Conservation (phyloP, 2,888 invertebrate species). For the Ophion costatus region DNA sequence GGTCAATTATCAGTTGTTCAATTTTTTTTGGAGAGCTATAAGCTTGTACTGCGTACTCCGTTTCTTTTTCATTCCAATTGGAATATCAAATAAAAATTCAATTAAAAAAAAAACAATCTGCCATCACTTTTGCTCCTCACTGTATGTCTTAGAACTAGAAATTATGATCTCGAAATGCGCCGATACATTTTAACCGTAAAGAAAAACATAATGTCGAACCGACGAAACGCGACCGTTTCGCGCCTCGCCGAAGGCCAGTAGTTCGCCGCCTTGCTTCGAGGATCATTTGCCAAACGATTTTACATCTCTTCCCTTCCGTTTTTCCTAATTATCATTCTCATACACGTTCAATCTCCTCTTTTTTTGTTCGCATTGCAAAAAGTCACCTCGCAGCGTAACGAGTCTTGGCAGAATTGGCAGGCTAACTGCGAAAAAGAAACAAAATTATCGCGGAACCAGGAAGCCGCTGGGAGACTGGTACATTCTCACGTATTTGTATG, state of each 20-base stretch:
- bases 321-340: constrained; percentile 38
- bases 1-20: too few relatives aligned
- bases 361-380: neutral
- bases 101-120: too few relatives aligned
- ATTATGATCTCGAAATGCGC: too few relatives aligned
- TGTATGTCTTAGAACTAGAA: neutral
- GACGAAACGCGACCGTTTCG: constrained; percentile 25
- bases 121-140: too few relatives aligned
- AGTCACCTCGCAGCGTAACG: constrained; percentile 24
- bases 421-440: neutral
- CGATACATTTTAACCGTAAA: neutral
- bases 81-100: too few relatives aligned
- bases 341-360: neutral
- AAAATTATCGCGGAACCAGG: constrained; percentile 3
- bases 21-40: too few relatives aligned
- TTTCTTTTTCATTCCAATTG: too few relatives aligned
- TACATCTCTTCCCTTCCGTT: constrained; percentile 31
- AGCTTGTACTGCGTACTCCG: too few relatives aligned
- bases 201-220: constrained; percentile 19
- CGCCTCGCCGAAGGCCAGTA: constrained; percentile 40
- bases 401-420: constrained; percentile 10
- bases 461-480: neutral
- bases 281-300: constrained; percentile 55
- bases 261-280: neutral
- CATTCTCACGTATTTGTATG: neutral